These are phyloP conservation scores for Hymenochirus boettgeri DNA, from an alignment of 2,113 vertebrate genomes.

Conservation along the genomic window DNA sequence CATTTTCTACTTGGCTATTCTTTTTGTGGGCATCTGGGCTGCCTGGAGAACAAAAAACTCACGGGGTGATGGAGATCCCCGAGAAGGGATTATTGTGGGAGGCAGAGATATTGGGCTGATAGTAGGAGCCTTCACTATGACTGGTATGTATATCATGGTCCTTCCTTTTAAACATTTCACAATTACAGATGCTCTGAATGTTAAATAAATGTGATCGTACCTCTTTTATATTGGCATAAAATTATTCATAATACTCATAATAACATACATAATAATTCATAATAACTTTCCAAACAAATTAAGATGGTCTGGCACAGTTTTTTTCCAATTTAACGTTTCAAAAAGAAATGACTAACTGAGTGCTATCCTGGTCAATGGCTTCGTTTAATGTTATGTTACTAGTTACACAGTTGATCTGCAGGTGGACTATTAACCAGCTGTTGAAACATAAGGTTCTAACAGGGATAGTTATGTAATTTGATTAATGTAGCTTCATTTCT, in stretches of 20 bases:
- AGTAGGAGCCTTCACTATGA: constrained; percentile 96
- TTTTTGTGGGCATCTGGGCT: constrained; percentile 94
- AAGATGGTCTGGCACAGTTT: too few relatives aligned
- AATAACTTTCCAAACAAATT: too few relatives aligned
- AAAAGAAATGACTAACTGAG: not conserved
- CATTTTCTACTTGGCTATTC: constrained; percentile 86
- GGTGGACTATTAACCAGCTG: constrained; percentile 18
- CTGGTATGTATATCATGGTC: constrained; percentile 80
- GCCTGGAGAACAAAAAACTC: constrained; percentile 95
- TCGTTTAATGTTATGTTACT: constrained; percentile 3
- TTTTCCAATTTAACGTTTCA: too few relatives aligned
- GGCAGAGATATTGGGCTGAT: constrained; percentile 93
- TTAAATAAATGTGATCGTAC: too few relatives aligned
- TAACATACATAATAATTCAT: too few relatives aligned
- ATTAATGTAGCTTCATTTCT: too few relatives aligned
- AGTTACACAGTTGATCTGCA: constrained; percentile 8
- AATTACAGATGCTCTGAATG: too few relatives aligned
- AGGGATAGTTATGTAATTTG: too few relatives aligned
- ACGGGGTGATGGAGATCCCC: constrained; percentile 68
- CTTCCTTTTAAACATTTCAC: too few relatives aligned
- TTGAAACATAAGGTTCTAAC: not conserved
- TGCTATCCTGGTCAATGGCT: not conserved
- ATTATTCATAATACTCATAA: too few relatives aligned
- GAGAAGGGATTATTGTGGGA: constrained; percentile 92
- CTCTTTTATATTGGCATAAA: too few relatives aligned